Conservation (phyloP, 92 coral and sea anemone genomes). For the Heteractis magnifica region DNA sequence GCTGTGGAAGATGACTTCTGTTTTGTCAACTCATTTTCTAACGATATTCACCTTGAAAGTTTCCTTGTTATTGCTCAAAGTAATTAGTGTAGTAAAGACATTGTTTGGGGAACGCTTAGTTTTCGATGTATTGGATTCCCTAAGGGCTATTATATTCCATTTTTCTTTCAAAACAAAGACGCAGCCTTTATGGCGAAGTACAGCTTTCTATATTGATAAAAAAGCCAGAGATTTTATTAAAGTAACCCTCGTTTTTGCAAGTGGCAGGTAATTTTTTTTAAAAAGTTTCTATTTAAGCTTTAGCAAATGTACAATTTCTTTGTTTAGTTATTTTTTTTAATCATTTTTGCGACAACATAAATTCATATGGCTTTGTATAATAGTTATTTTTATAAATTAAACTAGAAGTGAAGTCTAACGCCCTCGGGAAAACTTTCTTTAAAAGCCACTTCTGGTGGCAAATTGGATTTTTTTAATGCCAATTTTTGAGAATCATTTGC, state of each 20-base stretch:
- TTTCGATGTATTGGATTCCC: conserved; percentile 1
- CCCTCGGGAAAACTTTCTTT: conserved; percentile 7
- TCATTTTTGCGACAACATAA: not conserved
- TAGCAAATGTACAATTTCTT: not conserved
- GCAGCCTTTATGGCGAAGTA: not conserved
- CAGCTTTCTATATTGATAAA: not conserved
- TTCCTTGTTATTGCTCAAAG: conserved; percentile 1
- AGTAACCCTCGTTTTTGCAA: not conserved
- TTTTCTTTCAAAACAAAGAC: not conserved
- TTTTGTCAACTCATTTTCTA: not conserved
- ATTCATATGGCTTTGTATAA: not conserved
- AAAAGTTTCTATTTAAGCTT: not conserved
- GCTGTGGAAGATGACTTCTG: not conserved
- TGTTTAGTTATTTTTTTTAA: not conserved
- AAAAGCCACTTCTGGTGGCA: conserved; percentile 2
- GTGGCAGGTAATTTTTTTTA: not conserved
- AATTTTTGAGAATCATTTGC: not conserved
- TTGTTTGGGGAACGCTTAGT: not conserved
- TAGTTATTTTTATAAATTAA: not conserved
- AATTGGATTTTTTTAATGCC: not conserved
- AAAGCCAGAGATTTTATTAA: not conserved
- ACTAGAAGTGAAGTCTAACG: not conserved
- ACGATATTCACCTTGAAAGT: conserved; percentile 7
- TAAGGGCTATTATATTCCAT: conserved; percentile 3
- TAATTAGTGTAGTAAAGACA: conserved; percentile 6